These are phyloP conservation scores for Chydorus sphaericus DNA, from an alignment of 2,888 invertebrate genomes.

Conservation along the genomic window DNA sequence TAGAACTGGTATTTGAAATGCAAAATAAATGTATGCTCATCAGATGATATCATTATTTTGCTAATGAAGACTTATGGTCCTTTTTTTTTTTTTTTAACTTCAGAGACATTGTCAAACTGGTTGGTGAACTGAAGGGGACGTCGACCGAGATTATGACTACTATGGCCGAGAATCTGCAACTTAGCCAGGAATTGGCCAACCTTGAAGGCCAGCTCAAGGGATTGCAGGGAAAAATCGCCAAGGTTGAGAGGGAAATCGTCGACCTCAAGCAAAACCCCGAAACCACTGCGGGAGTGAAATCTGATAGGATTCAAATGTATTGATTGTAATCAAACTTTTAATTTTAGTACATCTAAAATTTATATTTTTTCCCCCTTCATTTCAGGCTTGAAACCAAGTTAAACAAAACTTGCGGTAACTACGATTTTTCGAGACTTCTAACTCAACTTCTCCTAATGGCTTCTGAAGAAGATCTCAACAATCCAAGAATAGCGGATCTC, in stretches of 20 bases:
- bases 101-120: too few species aligned
- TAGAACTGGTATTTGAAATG: too few species aligned
- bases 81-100: too few species aligned
- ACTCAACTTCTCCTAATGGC: not conserved
- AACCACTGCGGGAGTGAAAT: not conserved
- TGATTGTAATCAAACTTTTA: not conserved
- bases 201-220: not conserved
- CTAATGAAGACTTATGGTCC: too few species aligned
- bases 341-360: not conserved
- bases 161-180: too few species aligned
- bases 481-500: not conserved
- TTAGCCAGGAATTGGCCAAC: too few species aligned
- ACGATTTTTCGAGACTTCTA: not conserved
- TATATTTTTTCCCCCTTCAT: too few species aligned
- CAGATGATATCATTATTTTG: too few species aligned
- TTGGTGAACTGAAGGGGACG: too few species aligned
- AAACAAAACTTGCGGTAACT: not conserved
- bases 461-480: not conserved
- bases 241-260: not conserved
- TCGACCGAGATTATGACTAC: too few species aligned
- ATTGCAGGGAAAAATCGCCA: not conserved
- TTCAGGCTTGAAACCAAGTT: not conserved
- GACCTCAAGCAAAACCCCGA: not conserved
- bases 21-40: too few species aligned
- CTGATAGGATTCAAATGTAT: not conserved